A percentile compares a stretch with the other conserved stretches of the same genome.
Evolutionary conservation across 2,797 vertebrate genomes (phyloP).

Genomic region (Microctenopoma stevenorrisi): DNA sequence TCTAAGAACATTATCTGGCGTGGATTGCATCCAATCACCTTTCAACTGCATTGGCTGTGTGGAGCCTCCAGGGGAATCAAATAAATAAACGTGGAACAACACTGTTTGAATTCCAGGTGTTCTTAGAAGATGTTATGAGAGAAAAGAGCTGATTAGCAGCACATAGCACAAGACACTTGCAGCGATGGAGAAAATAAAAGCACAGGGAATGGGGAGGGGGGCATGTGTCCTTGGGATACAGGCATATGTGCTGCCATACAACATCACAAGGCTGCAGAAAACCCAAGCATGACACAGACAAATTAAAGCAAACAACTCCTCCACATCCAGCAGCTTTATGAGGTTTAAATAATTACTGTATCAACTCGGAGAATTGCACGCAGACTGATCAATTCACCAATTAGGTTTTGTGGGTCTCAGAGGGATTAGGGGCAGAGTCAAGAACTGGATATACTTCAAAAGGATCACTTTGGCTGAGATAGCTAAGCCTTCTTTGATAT

Average conservation of each 20-base stretch:
- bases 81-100: slow-evolving; percentile 71
- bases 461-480: slow-evolving; percentile 43
- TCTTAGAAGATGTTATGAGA: slow-evolving; percentile 57
- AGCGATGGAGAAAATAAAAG: slow-evolving; percentile 48
- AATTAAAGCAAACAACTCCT: slow-evolving; percentile 44
- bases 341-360: slow-evolving; percentile 48
- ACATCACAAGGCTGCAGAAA: slow-evolving; percentile 32
- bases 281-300: slow-evolving; percentile 21
- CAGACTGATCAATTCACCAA: slow-evolving; percentile 54
- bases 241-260: slow-evolving; percentile 36
- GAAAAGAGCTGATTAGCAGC: slow-evolving; percentile 61
- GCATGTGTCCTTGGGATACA: slow-evolving; percentile 47
- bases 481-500: slow-evolving; percentile 54
- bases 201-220: slow-evolving; percentile 15
- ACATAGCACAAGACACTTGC: slow-evolving; percentile 23
- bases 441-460: slow-evolving; percentile 69
- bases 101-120: slow-evolving; percentile 61
- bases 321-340: slow-evolving; percentile 21
- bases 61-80: slow-evolving; percentile 37
- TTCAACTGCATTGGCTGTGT: slow-evolving; percentile 39
- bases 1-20: slow-evolving; percentile 44
- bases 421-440: slow-evolving; percentile 52
- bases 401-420: slow-evolving; percentile 46
- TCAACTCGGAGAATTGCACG: slow-evolving; percentile 37
- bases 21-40: slow-evolving; percentile 57